A percentile compares a stretch with the other conserved stretches of the same genome.
These are phyloP conservation scores for Pogonocherus hispidulus DNA, from an alignment of 2,888 invertebrate genomes.

Conservation along the genomic window DNA sequence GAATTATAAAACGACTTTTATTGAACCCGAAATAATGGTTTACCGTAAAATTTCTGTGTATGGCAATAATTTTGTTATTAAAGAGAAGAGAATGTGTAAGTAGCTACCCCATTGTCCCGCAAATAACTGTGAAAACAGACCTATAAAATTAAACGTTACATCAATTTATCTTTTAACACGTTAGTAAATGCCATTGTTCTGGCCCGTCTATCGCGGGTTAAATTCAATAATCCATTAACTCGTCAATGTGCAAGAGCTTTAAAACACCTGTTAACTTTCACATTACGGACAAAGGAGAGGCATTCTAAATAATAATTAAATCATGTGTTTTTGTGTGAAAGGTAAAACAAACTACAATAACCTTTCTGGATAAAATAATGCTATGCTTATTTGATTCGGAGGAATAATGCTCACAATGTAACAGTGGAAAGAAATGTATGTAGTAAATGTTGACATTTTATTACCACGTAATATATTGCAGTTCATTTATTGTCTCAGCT, in stretches of 20 bases:
- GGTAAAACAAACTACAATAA: neutral
- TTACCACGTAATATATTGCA: neutral
- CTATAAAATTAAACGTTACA: neutral
- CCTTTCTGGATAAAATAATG: neutral
- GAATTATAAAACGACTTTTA: too few relatives aligned
- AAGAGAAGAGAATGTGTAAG: too few relatives aligned
- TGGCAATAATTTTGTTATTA: too few relatives aligned
- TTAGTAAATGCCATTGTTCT: neutral
- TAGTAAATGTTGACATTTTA: neutral
- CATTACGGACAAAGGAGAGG: neutral
- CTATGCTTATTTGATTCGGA: constrained; percentile 1
- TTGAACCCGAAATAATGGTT: too few relatives aligned
- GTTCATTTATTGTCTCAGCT: neutral
- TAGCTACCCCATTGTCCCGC: too few relatives aligned
- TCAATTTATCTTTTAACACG: neutral
- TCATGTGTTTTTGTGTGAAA: neutral
- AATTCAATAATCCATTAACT: constrained; percentile 4
- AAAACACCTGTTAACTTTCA: constrained; percentile 1
- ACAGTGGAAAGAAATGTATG: neutral
- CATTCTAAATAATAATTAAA: neutral
- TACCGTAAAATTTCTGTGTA: too few relatives aligned
- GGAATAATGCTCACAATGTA: neutral
- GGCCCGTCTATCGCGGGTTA: constrained; percentile 2
- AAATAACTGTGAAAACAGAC: too few relatives aligned
- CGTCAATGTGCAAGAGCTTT: constrained; percentile 2